Evolutionary conservation across 2,113 vertebrate genomes (phyloP).

Genomic region (Tupaia tana): DNA sequence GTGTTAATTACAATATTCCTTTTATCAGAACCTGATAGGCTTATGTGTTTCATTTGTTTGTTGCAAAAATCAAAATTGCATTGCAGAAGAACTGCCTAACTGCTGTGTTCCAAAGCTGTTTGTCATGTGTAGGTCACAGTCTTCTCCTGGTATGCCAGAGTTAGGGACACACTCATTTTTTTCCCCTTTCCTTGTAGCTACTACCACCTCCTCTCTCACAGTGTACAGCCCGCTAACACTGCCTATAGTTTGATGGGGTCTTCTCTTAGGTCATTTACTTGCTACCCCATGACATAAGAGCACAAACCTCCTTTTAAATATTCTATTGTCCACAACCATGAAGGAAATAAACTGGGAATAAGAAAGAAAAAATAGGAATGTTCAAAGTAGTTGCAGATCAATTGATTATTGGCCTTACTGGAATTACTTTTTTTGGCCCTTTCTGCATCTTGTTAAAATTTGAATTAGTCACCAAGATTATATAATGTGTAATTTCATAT

Average conservation of each 20-base stretch:
- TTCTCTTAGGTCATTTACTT: background rate
- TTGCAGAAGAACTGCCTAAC: background rate
- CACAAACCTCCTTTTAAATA: background rate
- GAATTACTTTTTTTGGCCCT: background rate
- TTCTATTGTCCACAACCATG: background rate
- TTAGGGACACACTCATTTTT: background rate
- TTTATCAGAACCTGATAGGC: background rate
- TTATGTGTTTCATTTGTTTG: background rate
- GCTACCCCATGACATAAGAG: background rate
- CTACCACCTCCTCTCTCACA: background rate
- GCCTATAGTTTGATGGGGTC: background rate
- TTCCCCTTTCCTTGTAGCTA: background rate
- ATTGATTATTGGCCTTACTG: background rate
- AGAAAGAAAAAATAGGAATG: background rate
- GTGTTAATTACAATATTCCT: background rate
- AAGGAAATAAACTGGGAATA: background rate
- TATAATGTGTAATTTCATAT: background rate
- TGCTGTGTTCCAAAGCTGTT: background rate
- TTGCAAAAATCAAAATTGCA: slow-evolving; percentile 13
- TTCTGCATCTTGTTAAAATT: slow-evolving; percentile 18
- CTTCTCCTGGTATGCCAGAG: background rate
- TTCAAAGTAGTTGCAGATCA: background rate
- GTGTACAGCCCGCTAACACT: background rate
- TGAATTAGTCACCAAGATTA: slow-evolving; percentile 20
- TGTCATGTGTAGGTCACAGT: background rate